Evolutionary conservation across 2,797 vertebrate species (phyloP), one percentile per base, ranked within the genome.

Genomic region (Eulemur mongoz): DNA sequence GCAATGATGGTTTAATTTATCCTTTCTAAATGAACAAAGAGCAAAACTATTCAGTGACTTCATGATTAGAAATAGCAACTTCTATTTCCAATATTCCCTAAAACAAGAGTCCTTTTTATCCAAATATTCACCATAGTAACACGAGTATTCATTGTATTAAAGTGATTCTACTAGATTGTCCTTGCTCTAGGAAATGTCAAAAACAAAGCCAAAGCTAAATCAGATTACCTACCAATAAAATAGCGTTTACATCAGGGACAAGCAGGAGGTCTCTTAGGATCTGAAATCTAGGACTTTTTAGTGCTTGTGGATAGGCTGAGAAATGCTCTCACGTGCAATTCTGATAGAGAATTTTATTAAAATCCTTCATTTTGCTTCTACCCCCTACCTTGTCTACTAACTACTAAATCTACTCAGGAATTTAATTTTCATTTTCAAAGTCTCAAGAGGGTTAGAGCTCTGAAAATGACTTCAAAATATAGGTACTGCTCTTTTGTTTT

Each of bases 381-480:
- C 96, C 97, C 97, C 97, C 98, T 98, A 95, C 97, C 89, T 91
- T 97, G 97, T 96, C 91, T 75, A 75, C 91, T 95, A 96, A 96
- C 97, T 91, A 96, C 69, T 97, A 98, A 97, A 97, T 97, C 97
- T 98, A 97, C 96, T 97, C 54, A 97, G 95, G 97, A 97, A 97
- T 98, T 97, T 98, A 97, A 98, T 97, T 97, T 98, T 97, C 95
- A 89, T 93, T 95, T 97, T 84, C 93, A 94, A 96, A 97, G 87
- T 97, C 96, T 96, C 97, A 94, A 84, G 65, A 96, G 96, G 25
- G 97, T 94, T 96, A 95, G 92, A 96, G 87, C 75, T 97, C 91
- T 97, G 87, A 78, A 94, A 94, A 85, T 50, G 75, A 97, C 83
- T 96, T 92, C 63, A 97, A 78, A 97, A 96, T 93, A 95, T 81